Evolutionary conservation across 2,797 vertebrate species (phyloP).

Genomic region (Chaetodon trifasciatus): DNA sequence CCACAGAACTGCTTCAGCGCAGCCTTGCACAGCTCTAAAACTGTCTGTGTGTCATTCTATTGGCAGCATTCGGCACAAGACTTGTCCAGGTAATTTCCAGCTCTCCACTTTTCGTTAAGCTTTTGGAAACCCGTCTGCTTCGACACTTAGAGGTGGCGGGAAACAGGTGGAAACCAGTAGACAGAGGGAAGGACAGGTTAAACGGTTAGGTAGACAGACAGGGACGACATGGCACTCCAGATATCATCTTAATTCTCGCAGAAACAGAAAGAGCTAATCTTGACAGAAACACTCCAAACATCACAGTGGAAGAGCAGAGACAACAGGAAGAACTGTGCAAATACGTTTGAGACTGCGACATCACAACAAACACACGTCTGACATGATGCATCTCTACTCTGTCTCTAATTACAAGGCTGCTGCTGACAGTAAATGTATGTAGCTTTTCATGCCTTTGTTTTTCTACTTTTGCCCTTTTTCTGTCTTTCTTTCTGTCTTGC

Average conservation of each 20-base stretch:
- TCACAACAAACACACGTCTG: slow-evolving; percentile 21
- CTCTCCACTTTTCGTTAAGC: slow-evolving; percentile 22
- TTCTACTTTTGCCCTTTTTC: not conserved
- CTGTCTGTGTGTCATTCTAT: slow-evolving; percentile 21
- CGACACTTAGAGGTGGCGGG: slow-evolving; percentile 48
- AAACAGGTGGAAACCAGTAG: slow-evolving; percentile 47
- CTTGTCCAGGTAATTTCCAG: slow-evolving; percentile 21
- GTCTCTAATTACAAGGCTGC: slow-evolving; percentile 24
- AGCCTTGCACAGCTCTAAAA: slow-evolving; percentile 22
- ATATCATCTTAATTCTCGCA: slow-evolving; percentile 42
- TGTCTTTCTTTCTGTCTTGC: not conserved
- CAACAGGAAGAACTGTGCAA: slow-evolving; percentile 36
- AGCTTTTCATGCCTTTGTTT: not conserved
- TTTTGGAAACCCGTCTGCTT: slow-evolving; percentile 50
- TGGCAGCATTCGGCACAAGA: slow-evolving; percentile 28
- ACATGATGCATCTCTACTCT: slow-evolving; percentile 20
- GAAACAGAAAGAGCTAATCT: slow-evolving; percentile 52
- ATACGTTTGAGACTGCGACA: slow-evolving; percentile 33
- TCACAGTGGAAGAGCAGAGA: slow-evolving; percentile 28
- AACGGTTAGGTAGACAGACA: slow-evolving; percentile 35
- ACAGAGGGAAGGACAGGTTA: slow-evolving; percentile 26
- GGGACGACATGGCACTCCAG: slow-evolving; percentile 21
- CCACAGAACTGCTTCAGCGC: not conserved
- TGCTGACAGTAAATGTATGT: slow-evolving; percentile 2
- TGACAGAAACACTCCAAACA: slow-evolving; percentile 49